Conservation (phyloP, 1,140 invertebrate species). For the Drosophila saltans region DNA sequence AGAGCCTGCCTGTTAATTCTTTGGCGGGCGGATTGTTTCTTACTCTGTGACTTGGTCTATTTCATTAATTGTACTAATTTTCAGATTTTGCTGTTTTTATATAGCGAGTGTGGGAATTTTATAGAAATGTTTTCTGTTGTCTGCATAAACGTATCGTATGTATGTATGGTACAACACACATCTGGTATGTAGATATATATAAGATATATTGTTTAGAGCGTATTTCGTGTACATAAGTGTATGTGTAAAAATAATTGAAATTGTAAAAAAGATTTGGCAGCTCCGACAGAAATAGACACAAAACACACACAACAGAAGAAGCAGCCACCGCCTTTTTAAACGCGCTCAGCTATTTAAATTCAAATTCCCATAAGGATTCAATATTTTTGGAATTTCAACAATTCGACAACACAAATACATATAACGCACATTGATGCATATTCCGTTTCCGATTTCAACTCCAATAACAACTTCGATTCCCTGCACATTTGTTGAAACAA, state of each 20-base stretch:
- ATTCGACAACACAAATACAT: not conserved
- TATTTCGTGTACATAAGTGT: slow-evolving; percentile 37
- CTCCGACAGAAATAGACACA: slow-evolving; percentile 80
- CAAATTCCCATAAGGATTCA: slow-evolving; percentile 29
- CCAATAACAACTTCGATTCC: slow-evolving; percentile 16
- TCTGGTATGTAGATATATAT: slow-evolving; percentile 27
- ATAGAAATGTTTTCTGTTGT: slow-evolving; percentile 53
- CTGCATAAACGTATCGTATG: slow-evolving; percentile 40
- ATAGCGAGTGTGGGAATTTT: slow-evolving; percentile 43
- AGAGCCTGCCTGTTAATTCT: slow-evolving; percentile 2
- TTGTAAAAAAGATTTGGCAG: slow-evolving; percentile 72
- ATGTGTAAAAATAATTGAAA: slow-evolving; percentile 79
- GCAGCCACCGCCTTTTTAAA: slow-evolving; percentile 39
- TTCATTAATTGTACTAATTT: slow-evolving; percentile 64
- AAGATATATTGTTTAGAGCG: slow-evolving; percentile 67
- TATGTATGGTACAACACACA: slow-evolving; percentile 23
- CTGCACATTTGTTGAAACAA: slow-evolving; percentile 41
- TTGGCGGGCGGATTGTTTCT: slow-evolving; percentile 23
- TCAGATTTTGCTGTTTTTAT: slow-evolving; percentile 38
- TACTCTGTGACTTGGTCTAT: slow-evolving; percentile 57
- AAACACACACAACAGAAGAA: slow-evolving; percentile 59
- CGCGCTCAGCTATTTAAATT: slow-evolving; percentile 25
- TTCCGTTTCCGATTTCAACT: not conserved
- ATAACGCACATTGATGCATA: slow-evolving; percentile 58
- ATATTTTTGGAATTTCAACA: slow-evolving; percentile 20